These are phyloP conservation scores for Andrena hattorfiana DNA, from an alignment of 2,888 invertebrate species.

Conservation along the genomic window DNA sequence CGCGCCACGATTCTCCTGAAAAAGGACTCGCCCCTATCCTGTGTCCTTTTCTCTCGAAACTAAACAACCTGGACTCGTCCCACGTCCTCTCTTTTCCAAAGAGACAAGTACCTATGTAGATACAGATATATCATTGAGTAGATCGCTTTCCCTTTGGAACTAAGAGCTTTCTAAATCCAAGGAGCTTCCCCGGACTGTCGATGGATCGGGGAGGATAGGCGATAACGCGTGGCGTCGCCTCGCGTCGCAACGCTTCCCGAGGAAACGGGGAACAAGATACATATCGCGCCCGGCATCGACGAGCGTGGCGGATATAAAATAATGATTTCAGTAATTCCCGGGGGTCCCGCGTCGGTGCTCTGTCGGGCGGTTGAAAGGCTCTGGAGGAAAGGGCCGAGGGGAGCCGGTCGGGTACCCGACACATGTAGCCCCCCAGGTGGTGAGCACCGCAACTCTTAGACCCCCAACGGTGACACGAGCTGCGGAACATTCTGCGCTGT, in stretches of 20 bases:
- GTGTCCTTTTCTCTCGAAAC: conserved; percentile 23
- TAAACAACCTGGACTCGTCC: conserved; percentile 7
- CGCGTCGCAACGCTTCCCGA: background rate
- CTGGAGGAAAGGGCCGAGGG: conserved; percentile 48
- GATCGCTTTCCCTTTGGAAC: no score
- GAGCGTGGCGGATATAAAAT: conserved; percentile 67
- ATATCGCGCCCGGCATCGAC: background rate
- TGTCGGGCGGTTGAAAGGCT: conserved; percentile 81
- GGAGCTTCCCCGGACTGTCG: no score
- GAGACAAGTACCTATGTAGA: background rate
- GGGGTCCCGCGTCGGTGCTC: conserved; percentile 57
- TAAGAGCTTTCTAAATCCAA: no score
- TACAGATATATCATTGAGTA: no score
- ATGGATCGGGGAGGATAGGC: background rate
- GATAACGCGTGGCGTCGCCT: background rate
- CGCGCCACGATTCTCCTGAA: conserved; percentile 10
- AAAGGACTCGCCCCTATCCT: conserved; percentile 19
- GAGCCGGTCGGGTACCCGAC: conserved; percentile 76
- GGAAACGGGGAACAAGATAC: background rate
- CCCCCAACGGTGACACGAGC: conserved; percentile 79
- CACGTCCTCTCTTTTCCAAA: background rate
- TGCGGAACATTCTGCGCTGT: conserved; percentile 80
- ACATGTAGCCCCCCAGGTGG: conserved; percentile 81
- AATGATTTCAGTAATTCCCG: conserved; percentile 77
- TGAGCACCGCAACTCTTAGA: conserved; percentile 74